Evolutionary conservation across 2,797 vertebrate species (phyloP).

Genomic region (Malacoctenus gilli): DNA sequence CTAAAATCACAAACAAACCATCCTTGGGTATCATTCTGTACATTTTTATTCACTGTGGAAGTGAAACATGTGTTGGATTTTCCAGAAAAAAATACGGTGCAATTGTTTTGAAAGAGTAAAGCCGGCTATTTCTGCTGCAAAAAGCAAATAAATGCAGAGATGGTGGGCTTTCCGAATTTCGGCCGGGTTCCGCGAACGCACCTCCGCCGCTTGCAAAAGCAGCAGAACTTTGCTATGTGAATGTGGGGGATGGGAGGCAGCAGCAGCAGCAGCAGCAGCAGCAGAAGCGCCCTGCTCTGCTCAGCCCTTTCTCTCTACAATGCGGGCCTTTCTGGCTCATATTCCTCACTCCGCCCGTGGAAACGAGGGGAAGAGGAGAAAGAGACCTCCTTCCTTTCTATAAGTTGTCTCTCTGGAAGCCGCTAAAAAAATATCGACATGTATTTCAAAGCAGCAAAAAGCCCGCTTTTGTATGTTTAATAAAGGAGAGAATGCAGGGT

Average conservation of each 20-base stretch:
- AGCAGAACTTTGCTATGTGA: slow-evolving; percentile 86
- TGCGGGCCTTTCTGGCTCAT: slow-evolving; percentile 77
- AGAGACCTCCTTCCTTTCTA: slow-evolving; percentile 53
- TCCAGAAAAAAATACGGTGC: too few relatives aligned
- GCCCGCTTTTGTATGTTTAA: slow-evolving; percentile 63
- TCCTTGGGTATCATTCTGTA: too few relatives aligned
- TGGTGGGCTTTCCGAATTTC: slow-evolving; percentile 30
- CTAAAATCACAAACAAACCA: too few relatives aligned
- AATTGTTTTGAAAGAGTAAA: too few relatives aligned
- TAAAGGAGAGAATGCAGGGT: slow-evolving; percentile 67
- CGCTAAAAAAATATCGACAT: slow-evolving; percentile 42
- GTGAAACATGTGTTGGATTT: too few relatives aligned
- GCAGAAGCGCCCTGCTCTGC: slow-evolving; percentile 73
- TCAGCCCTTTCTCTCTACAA: slow-evolving; percentile 77
- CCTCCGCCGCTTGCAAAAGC: slow-evolving; percentile 82
- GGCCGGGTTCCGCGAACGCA: slow-evolving; percentile 61
- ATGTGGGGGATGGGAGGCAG: slow-evolving; percentile 84
- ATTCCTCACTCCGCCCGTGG: slow-evolving; percentile 58
- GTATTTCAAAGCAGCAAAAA: slow-evolving; percentile 53
- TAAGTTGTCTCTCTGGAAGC: slow-evolving; percentile 49
- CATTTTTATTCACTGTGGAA: too few relatives aligned
- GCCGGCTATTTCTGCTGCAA: too few relatives aligned
- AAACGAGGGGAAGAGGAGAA: slow-evolving; percentile 20
- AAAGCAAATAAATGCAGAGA: too few relatives aligned
- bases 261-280: slow-evolving; percentile 85